Evolutionary conservation across 2,797 vertebrate genomes (phyloP), one percentile per base, ranked within the genome.

Genomic region (Arvicola amphibius): DNA sequence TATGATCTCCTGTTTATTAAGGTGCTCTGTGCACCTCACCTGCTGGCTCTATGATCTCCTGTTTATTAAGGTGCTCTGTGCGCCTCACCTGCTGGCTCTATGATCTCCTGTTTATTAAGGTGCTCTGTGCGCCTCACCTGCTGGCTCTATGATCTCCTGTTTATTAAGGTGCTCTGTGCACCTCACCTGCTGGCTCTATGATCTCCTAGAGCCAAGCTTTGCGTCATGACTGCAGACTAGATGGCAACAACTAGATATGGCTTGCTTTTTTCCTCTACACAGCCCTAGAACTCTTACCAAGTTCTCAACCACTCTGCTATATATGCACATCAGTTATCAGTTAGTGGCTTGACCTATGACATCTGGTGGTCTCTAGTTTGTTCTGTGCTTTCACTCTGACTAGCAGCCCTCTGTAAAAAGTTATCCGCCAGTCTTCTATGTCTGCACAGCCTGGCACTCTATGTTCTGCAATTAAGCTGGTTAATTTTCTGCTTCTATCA

Each of bases 221-320:
- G 21, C 3, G 1, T 32, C 27, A 23, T 65, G n/a, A 12, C 27
- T 6, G 13, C 3, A 46, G 1, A 12, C 19, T 80, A 1, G 46
- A 40, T 16, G 40, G 1, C 17, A 2, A 5, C 11, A 19, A 0
- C 19, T 32, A 25, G 32, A 1, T 5, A 13, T 2, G 6, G 48
- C 29, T 71, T 11, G 12, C 19, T 1, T 61, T 10, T 12, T 53
- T 34, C 4, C 25, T 40, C 71, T 23, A 10, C 16, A 37, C n/a
- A 32, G 73, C 17, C 53, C 73, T 23, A 2, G 65, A 9, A 32
- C 48, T 16, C 53, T 73, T 78, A 5, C 74, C n/a, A 21, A 51
- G 25, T 46, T 92, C 65, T 51, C 19, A 29, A n/a, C 7, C 4
- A 12, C 7, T 53, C 34, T 32, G 56, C 79, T 9, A 21, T 1